Conservation (phyloP, 2,113 vertebrate species). For the Irena cyanogastra region DNA sequence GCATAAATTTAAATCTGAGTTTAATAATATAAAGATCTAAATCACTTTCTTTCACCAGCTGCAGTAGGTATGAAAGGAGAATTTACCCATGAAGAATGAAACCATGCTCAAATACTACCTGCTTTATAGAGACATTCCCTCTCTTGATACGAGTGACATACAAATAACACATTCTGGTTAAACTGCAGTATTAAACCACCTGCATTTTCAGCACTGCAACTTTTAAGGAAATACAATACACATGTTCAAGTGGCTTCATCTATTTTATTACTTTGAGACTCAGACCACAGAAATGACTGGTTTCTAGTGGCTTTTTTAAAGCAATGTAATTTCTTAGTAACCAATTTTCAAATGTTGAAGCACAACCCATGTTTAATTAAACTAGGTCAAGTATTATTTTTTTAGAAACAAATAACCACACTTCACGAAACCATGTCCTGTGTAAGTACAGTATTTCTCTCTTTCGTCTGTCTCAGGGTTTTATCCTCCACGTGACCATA, state of each 20-base stretch:
- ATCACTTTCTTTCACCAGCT: not conserved
- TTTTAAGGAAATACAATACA: not conserved
- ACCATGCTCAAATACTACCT: not conserved
- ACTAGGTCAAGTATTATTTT: slow-evolving; percentile 66
- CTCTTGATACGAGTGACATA: not conserved
- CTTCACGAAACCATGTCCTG: slow-evolving; percentile 28
- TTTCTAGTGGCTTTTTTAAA: slow-evolving; percentile 39
- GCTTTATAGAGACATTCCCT: not conserved
- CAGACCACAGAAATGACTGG: slow-evolving; percentile 35
- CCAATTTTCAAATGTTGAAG: slow-evolving; percentile 54
- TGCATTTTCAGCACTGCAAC: not conserved
- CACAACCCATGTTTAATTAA: slow-evolving; percentile 59
- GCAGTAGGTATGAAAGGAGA: not conserved
- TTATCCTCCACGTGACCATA: not conserved
- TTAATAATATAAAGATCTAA: not conserved
- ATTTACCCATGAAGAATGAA: not conserved
- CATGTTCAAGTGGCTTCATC: not conserved
- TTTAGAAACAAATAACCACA: slow-evolving; percentile 19
- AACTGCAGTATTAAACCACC: not conserved
- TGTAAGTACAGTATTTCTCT: not conserved
- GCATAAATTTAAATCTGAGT: not conserved
- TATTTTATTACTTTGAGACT: not conserved
- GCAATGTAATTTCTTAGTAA: slow-evolving; percentile 51
- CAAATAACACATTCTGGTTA: not conserved
- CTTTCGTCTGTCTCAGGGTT: not conserved